Evolutionary conservation across 30 jellyfish, hydroid and myxozoan genomes (phyloP).

Genomic region (Sanderia malayensis): DNA sequence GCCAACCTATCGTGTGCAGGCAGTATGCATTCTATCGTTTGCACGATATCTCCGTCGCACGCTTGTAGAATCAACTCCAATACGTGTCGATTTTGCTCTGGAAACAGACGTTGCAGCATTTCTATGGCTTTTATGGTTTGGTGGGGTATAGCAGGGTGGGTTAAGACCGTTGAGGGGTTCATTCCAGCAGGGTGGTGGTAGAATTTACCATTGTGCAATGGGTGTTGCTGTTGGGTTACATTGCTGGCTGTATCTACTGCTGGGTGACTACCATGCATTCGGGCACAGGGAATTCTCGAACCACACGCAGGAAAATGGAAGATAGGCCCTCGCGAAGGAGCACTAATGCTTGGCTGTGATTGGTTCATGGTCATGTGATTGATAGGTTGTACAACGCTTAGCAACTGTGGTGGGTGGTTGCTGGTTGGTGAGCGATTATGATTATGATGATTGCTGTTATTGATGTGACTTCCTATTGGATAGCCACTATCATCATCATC

Average conservation of each 20-base stretch:
- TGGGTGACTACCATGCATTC: neutral
- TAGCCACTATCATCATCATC: too few relatives aligned
- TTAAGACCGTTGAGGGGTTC: conserved; percentile 22
- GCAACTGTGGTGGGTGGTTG: neutral
- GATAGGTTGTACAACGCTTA: too few relatives aligned
- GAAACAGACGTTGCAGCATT: conserved; percentile 54
- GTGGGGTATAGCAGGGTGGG: conserved; percentile 7
- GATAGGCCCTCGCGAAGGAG: neutral
- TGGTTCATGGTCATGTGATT: too few relatives aligned
- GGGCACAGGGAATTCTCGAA: neutral
- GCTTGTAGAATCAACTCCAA: conserved; percentile 59
- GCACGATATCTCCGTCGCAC: conserved; percentile 68
- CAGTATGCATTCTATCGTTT: conserved; percentile 54
- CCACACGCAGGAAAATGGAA: neutral
- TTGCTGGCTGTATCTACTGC: neutral
- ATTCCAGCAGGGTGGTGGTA: neutral
- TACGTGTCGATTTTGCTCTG: conserved; percentile 68
- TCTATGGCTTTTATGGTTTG: conserved; percentile 44
- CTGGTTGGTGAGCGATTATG: neutral
- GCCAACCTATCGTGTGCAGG: conserved; percentile 57
- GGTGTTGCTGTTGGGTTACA: too few relatives aligned
- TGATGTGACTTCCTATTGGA: too few relatives aligned
- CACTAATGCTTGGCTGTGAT: neutral
- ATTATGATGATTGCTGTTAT: neutral
- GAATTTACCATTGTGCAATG: neutral